Conservation (phyloP, 2,888 invertebrate genomes). For the Heteromyza rotundicornis region DNA sequence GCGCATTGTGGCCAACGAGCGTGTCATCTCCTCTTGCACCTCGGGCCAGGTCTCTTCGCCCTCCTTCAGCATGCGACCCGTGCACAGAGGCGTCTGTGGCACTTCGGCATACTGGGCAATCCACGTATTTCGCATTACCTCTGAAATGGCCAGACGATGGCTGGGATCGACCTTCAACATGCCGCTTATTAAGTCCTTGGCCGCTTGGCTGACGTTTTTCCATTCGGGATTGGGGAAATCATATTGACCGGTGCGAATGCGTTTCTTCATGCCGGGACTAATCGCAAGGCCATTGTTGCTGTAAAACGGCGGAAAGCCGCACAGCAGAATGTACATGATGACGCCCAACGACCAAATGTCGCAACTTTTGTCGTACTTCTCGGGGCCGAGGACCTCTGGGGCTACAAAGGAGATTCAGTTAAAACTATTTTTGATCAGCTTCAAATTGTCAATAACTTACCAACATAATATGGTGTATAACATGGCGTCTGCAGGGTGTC, state of each 20-base stretch:
- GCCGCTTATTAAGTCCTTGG: slow-evolving; percentile 92
- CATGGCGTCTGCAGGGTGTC: slow-evolving; percentile 97
- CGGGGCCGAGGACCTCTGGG: slow-evolving; percentile 87
- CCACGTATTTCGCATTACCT: slow-evolving; percentile 89
- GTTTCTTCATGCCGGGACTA: slow-evolving; percentile 98
- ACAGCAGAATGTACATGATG: slow-evolving; percentile 98
- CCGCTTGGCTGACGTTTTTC: slow-evolving; percentile 92
- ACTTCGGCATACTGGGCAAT: slow-evolving; percentile 83
- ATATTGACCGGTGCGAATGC: slow-evolving; percentile 87
- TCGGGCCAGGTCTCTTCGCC: slow-evolving; percentile 95
- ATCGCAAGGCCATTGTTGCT: slow-evolving; percentile 97
- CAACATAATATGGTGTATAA: slow-evolving; percentile 99
- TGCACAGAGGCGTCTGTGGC: slow-evolving; percentile 94
- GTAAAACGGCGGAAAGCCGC: slow-evolving; percentile 99
- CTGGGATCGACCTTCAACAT: slow-evolving; percentile 95
- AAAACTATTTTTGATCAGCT: slow-evolving; percentile 3
- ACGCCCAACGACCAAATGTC: slow-evolving; percentile 99
- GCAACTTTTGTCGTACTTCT: slow-evolving; percentile 98
- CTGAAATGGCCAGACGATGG: slow-evolving; percentile 85
- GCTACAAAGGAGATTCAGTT: slow-evolving; percentile 39
- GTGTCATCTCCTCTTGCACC: slow-evolving; percentile 98
- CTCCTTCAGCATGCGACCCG: slow-evolving; percentile 86
- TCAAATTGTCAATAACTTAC: slow-evolving; percentile 63
- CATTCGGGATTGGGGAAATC: slow-evolving; percentile 97
- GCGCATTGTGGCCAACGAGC: slow-evolving; percentile 96